Conservation (phyloP, 1,140 invertebrate genomes). For the Drosophila chauvacae region DNA sequence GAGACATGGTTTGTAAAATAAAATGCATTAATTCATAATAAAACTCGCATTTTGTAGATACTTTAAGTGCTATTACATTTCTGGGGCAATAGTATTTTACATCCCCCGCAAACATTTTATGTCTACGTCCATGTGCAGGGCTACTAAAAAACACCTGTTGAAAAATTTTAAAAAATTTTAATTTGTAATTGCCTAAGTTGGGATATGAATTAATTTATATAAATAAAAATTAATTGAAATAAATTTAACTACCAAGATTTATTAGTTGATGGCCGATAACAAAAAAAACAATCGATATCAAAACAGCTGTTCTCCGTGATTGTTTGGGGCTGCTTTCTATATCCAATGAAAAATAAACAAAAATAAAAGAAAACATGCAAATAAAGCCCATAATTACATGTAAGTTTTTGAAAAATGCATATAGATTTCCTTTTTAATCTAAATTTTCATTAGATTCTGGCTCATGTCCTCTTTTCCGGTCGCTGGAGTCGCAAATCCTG, state of each 20-base stretch:
- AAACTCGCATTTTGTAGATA: too few species aligned
- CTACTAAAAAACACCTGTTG: conserved; percentile 31
- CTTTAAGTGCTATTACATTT: neutral
- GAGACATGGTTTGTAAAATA: too few species aligned
- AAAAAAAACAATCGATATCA: conserved; percentile 1
- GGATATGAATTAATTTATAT: neutral
- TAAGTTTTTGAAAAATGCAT: conserved; percentile 42
- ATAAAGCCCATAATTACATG: conserved; percentile 81
- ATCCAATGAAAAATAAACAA: conserved; percentile 49
- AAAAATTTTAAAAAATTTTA: conserved; percentile 1
- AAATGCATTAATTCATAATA: neutral
- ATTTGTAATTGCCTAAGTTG: too few species aligned
- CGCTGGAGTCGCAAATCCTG: conserved; percentile 90
- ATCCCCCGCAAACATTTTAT: neutral
- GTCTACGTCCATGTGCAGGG: conserved; percentile 16
- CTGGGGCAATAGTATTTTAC: fast-evolving
- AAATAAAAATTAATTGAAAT: neutral
- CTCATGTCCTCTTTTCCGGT: conserved; percentile 93
- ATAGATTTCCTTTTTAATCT: fast-evolving
- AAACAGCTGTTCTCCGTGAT: conserved; percentile 27
- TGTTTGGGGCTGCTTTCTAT: conserved; percentile 26
- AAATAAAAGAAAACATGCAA: conserved; percentile 64
- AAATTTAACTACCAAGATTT: neutral
- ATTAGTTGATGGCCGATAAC: conserved; percentile 4
- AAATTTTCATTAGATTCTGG: conserved; percentile 90